Percentiles rank a stretch among this genome's conserved stretches.
Evolutionary conservation across 2,888 invertebrate genomes (phyloP).

Genomic region (Tyria jacobaeae): DNA sequence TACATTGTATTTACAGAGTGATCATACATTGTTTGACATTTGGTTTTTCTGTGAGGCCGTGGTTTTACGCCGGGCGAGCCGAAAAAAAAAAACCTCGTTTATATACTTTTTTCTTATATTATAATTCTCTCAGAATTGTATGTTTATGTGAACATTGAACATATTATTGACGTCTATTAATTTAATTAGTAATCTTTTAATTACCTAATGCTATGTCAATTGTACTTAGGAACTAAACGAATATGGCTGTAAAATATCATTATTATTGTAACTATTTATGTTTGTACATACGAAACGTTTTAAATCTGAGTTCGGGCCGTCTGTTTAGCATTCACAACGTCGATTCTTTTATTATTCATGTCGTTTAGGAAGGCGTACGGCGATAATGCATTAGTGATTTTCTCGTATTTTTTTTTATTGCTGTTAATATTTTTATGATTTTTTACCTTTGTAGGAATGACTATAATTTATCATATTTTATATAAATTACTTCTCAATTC

Average conservation of each 20-base stretch:
- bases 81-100: too few relatives aligned
- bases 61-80: too few relatives aligned
- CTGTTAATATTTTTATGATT: not conserved
- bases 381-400: constrained; percentile 14
- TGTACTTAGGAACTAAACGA: not conserved
- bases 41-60: too few relatives aligned
- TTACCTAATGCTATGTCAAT: not conserved
- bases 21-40: too few relatives aligned
- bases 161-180: too few relatives aligned
- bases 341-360: constrained; percentile 16
- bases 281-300: constrained; percentile 11
- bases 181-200: too few relatives aligned
- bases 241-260: not conserved
- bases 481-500: too few relatives aligned
- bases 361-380: constrained; percentile 3
- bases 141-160: too few relatives aligned
- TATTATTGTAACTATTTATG: constrained; percentile 3
- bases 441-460: not conserved
- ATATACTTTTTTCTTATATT: too few relatives aligned
- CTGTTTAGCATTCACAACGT: constrained; percentile 42
- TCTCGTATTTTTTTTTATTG: constrained; percentile 3
- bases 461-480: not conserved
- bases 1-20: too few relatives aligned
- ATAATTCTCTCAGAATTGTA: too few relatives aligned
- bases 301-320: constrained; percentile 6